Base-by-base conservation (phyloP, 2,888 invertebrate species). In the Cantharis rufa region DNA sequence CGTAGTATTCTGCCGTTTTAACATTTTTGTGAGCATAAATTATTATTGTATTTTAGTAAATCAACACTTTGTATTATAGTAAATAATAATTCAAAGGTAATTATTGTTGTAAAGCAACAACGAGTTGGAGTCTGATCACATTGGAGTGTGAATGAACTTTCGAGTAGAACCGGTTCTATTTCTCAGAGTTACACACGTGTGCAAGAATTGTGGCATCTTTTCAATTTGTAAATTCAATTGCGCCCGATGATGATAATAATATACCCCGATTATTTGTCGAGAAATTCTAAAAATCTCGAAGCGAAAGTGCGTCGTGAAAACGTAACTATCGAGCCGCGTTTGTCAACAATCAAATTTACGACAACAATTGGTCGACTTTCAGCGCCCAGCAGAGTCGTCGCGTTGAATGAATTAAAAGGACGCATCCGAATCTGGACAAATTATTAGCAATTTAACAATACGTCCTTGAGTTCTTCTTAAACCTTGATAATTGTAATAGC, bases 131-230 rank as follows among this genome's bases (percentile, higher is more conserved):
- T 81, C 80, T 80, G 84, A 83, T 84, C 84, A 82, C 83, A 84
- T 83, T 83, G 71, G 82, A 81, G 84, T 84, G 86, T 86, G 86
- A 86, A 86, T 86, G 86, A 86, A 86, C 86, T 85, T 84, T 83
- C 21, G 83, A 82, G 81, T 82, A 82, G 83, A 86, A 86, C 86
- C 86, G 86, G 86, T 86, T 85, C 81, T 83, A 81, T 83, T 84
- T 84, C 85, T 84, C 82, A 80, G 83, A 82, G 82, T 79, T 82
- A 84, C 83, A 84, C 84, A 84, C 84, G 76, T 79, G 79, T 79
- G 74, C 70, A 77, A 69, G 78, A 66, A 66, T 76, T 79, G 74
- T 78, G 72, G 78, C 76, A 77, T 81, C 82, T 81, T 77, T 75
- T 76, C 81, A 80, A 80, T 81, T 82, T 79, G 80, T 79, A 78